phyloP scores from a whole-genome alignment of 2,888 invertebrate species.

The Cheiracanthium punctorium region DNA sequence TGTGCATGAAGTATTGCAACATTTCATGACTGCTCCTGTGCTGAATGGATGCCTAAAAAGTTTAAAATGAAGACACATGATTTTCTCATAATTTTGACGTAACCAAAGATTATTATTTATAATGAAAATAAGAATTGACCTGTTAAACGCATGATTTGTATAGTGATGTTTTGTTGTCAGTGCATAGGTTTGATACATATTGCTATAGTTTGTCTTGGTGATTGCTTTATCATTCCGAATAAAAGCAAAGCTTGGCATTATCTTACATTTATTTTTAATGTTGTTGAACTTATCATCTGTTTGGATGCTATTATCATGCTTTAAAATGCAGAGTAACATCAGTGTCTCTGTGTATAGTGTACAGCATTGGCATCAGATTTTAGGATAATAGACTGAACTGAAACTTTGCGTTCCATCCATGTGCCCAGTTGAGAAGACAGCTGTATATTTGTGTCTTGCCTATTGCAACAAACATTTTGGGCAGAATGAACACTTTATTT shows the following conservation, averaged over 20 bases:
- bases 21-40: slow-evolving; percentile 27
- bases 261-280: slow-evolving; percentile 51
- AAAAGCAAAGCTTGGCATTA: slow-evolving; percentile 43
- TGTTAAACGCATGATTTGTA: slow-evolving; percentile 45
- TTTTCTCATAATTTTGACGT: slow-evolving; percentile 49
- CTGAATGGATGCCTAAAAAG: slow-evolving; percentile 53
- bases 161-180: slow-evolving; percentile 31
- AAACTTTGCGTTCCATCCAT: slow-evolving; percentile 60
- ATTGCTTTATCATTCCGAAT: slow-evolving; percentile 40
- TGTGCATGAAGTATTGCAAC: slow-evolving; percentile 55
- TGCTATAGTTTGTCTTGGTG: slow-evolving; percentile 47
- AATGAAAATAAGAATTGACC: slow-evolving; percentile 15
- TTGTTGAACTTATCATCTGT: slow-evolving; percentile 50
- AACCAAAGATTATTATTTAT: slow-evolving; percentile 19
- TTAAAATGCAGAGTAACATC: slow-evolving; percentile 57
- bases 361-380: slow-evolving; percentile 56
- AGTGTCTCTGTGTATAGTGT: slow-evolving; percentile 64
- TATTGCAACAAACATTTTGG: slow-evolving; percentile 51
- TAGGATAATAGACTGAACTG: slow-evolving; percentile 52
- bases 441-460: slow-evolving; percentile 61
- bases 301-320: slow-evolving; percentile 50
- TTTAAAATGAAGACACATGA: slow-evolving; percentile 33
- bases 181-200: slow-evolving; percentile 44
- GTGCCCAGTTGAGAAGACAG: slow-evolving; percentile 69
- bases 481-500: slow-evolving; percentile 59